Conservation (phyloP, 30 jellyfish, hydroid and myxozoan species). For the Turritopsis rubra region DNA sequence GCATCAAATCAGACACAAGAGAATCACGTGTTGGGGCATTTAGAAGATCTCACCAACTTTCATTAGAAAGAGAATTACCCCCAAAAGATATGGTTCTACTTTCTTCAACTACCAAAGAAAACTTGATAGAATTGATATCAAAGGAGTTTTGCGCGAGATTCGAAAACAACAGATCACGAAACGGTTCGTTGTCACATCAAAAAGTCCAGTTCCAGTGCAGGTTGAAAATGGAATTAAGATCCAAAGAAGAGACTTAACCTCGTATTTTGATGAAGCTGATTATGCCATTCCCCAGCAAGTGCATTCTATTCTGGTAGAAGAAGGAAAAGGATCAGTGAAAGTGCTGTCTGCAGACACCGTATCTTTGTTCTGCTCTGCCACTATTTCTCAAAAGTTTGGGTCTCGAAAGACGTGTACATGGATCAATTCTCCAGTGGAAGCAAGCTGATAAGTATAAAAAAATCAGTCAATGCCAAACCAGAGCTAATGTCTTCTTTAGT, state of each 20-base stretch:
- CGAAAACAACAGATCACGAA: no score
- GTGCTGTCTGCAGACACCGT: not conserved
- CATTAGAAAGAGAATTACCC: no score
- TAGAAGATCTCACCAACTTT: not conserved
- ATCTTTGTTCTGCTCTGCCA: not conserved
- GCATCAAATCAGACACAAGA: conserved; percentile 12
- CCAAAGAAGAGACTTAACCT: not conserved
- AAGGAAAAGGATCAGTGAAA: not conserved
- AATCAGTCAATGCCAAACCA: not conserved
- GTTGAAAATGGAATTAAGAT: not conserved
- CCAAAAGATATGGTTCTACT: no score
- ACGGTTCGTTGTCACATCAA: no score
- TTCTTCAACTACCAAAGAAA: no score
- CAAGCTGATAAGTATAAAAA: not conserved
- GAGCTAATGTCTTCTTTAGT: no score
- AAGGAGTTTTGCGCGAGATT: no score
- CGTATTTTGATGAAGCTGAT: not conserved
- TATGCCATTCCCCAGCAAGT: conserved; percentile 12
- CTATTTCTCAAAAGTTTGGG: not conserved
- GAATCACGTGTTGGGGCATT: conserved; percentile 3
- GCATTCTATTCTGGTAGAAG: not conserved
- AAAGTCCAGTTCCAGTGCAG: conserved; percentile 2
- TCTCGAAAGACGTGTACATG: not conserved
- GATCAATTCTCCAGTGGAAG: not conserved
- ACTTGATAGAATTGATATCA: no score